Conservation (phyloP, 2,797 vertebrate genomes). For the Cuniculus paca region DNA sequence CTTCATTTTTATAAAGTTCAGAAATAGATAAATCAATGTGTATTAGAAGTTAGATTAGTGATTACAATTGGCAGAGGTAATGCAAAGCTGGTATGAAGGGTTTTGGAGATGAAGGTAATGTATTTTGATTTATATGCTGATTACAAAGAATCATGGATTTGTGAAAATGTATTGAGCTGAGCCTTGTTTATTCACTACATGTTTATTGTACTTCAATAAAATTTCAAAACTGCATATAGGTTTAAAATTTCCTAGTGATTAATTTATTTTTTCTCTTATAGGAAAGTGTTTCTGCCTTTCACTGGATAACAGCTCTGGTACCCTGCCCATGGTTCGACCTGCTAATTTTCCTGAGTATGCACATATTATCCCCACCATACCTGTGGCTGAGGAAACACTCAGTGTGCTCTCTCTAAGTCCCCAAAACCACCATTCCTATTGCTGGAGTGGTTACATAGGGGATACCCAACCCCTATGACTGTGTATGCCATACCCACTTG, state of each 20-base stretch:
- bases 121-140: background rate
- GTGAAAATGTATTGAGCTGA: background rate
- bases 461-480: background rate
- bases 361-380: background rate
- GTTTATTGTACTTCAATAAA: background rate
- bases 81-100: background rate
- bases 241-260: background rate
- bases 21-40: background rate
- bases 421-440: background rate
- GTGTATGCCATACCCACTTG: background rate
- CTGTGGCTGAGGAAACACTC: background rate
- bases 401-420: background rate
- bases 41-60: background rate
- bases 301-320: background rate
- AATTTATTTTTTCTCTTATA: conserved; percentile 23
- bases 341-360: background rate
- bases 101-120: background rate
- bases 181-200: background rate
- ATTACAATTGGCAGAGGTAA: background rate
- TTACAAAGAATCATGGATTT: background rate
- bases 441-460: background rate
- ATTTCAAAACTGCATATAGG: background rate
- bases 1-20: background rate
- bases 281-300: background rate
- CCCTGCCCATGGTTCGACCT: background rate